These are phyloP conservation scores for Buceros bicornis DNA, from an alignment of 2,797 vertebrate species.

Conservation along the genomic window DNA sequence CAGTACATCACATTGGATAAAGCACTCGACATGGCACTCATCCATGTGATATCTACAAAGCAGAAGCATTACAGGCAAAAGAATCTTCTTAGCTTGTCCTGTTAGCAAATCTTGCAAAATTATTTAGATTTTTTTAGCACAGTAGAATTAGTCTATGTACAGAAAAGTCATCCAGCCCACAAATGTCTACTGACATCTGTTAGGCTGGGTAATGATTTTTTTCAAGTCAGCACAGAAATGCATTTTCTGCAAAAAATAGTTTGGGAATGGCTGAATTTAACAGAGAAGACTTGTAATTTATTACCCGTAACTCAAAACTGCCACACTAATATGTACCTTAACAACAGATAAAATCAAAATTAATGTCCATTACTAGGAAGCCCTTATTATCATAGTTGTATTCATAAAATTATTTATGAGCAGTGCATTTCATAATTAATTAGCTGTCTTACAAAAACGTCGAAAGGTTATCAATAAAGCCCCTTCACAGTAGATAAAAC, in stretches of 20 bases:
- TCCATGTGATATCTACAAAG: neutral
- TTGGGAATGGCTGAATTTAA: neutral
- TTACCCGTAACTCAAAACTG: constrained; percentile 61
- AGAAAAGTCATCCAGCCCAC: neutral
- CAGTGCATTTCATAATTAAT: neutral
- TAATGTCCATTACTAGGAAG: neutral
- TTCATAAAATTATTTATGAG: neutral
- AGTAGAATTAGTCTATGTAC: neutral
- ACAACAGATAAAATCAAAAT: neutral
- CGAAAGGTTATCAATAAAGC: constrained; percentile 21
- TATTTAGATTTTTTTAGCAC: neutral
- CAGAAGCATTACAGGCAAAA: neutral
- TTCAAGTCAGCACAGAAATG: neutral
- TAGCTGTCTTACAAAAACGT: neutral
- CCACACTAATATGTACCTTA: neutral
- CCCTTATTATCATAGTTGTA: neutral
- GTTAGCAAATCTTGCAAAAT: neutral
- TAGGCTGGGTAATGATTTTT: neutral
- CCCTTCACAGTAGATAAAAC: neutral
- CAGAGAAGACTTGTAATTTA: neutral
- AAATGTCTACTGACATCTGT: neutral
- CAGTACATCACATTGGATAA: neutral
- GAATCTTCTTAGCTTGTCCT: neutral
- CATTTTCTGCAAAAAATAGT: neutral
- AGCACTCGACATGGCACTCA: neutral